Evolutionary conservation across 23 tunicate genomes (phyloP), one percentile per base, ranked within the genome.

Genomic region (Styela clava): DNA sequence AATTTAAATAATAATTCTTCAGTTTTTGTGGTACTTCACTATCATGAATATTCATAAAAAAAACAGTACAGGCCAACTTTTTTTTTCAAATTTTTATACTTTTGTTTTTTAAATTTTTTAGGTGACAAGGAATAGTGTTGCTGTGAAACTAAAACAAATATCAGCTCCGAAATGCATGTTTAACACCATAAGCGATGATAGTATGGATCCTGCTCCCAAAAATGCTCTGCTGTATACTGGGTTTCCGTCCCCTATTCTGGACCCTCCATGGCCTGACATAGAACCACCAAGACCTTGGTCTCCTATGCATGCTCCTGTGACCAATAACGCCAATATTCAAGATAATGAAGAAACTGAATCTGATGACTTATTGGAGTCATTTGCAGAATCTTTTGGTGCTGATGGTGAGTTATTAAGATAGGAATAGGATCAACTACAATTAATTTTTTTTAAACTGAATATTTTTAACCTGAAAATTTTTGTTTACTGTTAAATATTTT

Each of bases 261-360:
- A 56, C 52, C 63, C 2, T 18, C 61, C 81, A 20, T 78, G 1
- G 19, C 62, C 5, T 20, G 32, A 31, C 0, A 51, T 74, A 24
- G 36, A 80, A 2, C 90, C 90, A 33, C 90, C 90, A 18, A 33
- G 90, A 2, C 79, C 90, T 2, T 86, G 85, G 90, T 79, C 90
- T 29, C 90, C 90, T 9, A 78, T 85, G 83, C 56, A 44, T 44
- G 56, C 56, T 7, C 56, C 56, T 5, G 33, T 74, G 33, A 26
- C 70, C 12, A 7, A 69, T 24, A 24, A 34, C 3, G 16, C 64
- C 7, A 26, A 26, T 21, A 24, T 21, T 28, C 25, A 35, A 56
- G 64, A 35, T 7, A 22, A 23, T 7, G 81, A 36, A 18, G 65
- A 67, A 67, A 67, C 30, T 1, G 71, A 67, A 25, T 27, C 71